Evolutionary conservation across 30 jellyfish, hydroid and myxozoan genomes (phyloP).

Genomic region (Turritopsis rubra): DNA sequence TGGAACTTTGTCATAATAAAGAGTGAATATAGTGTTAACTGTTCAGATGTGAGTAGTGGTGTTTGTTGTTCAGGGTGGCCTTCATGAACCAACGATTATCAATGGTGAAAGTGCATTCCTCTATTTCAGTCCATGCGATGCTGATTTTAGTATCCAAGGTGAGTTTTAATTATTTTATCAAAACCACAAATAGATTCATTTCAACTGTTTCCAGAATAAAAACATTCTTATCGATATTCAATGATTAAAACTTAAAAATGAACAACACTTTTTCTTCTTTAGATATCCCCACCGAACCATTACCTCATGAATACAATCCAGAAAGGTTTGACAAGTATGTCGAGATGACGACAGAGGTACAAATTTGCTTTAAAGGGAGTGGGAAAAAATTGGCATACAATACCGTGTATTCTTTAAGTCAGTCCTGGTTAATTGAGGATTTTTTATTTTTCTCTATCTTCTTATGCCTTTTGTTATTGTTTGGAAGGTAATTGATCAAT

Average conservation of each 20-base stretch:
- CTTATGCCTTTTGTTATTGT: too few relatives aligned
- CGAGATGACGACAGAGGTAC: conserved; percentile 10
- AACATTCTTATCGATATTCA: too few relatives aligned
- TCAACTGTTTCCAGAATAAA: too few relatives aligned
- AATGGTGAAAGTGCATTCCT: conserved; percentile 26
- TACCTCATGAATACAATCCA: conserved; percentile 27
- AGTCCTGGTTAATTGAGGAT: too few relatives aligned
- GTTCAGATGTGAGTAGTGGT: too few relatives aligned
- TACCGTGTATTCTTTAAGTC: too few relatives aligned
- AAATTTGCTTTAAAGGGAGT: too few relatives aligned
- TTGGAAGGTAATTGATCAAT: too few relatives aligned
- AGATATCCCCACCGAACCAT: conserved; percentile 34
- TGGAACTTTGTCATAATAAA: too few relatives aligned
- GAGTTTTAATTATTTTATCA: neutral
- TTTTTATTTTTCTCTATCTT: too few relatives aligned
- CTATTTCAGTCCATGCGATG: conserved; percentile 27
- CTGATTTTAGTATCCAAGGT: conserved; percentile 18
- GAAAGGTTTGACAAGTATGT: conserved; percentile 22
- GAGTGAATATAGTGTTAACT: too few relatives aligned
- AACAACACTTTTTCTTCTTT: neutral
- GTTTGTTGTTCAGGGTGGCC: conserved; percentile 21
- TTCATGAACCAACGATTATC: conserved; percentile 7
- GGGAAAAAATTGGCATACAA: too few relatives aligned
- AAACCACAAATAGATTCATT: neutral
- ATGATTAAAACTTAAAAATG: neutral